Conservation (phyloP, 2,888 invertebrate species). For the Cantharis rufa region DNA sequence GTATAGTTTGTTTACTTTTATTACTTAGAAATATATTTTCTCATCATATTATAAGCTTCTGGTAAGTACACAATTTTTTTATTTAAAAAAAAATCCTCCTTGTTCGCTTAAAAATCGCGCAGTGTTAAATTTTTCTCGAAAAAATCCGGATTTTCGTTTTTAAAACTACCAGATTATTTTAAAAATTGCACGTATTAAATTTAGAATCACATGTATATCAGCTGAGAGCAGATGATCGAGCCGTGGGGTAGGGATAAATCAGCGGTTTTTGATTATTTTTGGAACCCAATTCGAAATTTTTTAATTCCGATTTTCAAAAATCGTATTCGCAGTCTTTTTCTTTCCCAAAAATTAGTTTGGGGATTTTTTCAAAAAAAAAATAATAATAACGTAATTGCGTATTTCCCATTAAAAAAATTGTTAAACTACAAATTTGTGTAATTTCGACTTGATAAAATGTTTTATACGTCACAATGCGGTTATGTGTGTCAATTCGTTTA, state of each 20-base stretch:
- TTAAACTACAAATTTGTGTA: background rate
- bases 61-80: slow-evolving; percentile 44
- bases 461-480: slow-evolving; percentile 15
- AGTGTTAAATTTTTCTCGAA: background rate
- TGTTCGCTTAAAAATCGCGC: background rate
- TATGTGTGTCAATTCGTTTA: slow-evolving; percentile 19
- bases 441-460: slow-evolving; percentile 14
- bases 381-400: background rate
- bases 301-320: background rate
- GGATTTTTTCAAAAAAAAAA: background rate
- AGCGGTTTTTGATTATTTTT: slow-evolving; percentile 10
- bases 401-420: background rate
- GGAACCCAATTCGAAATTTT: background rate
- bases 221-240: slow-evolving; percentile 29
- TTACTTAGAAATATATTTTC: slow-evolving; percentile 52
- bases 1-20: slow-evolving; percentile 54
- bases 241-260: slow-evolving; percentile 10
- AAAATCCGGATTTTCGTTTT: background rate
- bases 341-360: background rate
- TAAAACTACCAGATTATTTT: background rate
- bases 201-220: slow-evolving; percentile 24
- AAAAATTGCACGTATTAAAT: slow-evolving; percentile 3
- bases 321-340: background rate
- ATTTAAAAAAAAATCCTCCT: background rate
- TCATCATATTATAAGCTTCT: slow-evolving; percentile 51